Base-by-base conservation (phyloP, 2,888 invertebrate genomes). In the Frankliniella fusca region DNA sequence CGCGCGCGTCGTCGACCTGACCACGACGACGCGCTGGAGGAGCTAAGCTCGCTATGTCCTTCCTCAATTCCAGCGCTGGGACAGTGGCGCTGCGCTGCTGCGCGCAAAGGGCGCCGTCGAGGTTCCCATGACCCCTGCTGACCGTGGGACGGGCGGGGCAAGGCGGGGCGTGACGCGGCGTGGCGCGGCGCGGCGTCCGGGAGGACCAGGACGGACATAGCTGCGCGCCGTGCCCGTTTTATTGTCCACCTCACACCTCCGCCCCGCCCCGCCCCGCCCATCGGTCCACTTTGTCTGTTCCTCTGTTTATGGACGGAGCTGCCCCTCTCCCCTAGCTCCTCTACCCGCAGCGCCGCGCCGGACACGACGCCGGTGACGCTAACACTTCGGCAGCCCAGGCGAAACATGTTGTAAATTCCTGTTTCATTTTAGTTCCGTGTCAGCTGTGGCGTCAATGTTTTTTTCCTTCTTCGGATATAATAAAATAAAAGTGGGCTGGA, bases 201-300 rank as follows among this genome's bases (percentile, higher is more conserved):
- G 70, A 54, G 54, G 54, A 38, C 38, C 23, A 54, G 54, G 54
- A 38, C 38, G 38, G 38, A 38, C 54, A 54, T 12, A 54, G 61
- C n/a, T 18, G 20, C 38, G 38, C 20, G 61, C 61, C 61, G 61
- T 15, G 61, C 15, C 61, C 27, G 23, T 76, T 76, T 76, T 76
- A 76, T 76, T 76, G 70, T 76, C 70, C 70, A 76, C 70, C 70
- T 76, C 70, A 27, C 70, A 76, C 70, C 70, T 76, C 70, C 54
- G 54, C 18, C 54, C 15, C 12, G 18, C 18, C 18, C 54, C 54
- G 54, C 54, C 70, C 70, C 27, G 23, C 27, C 61, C 61, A 61
- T 61, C 61, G 38, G 38, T 38, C 38, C 38, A 38, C 38, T 38
- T 2, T 38, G 38, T 38, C 38, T 38, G 38, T 38, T 38, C 38